These are phyloP conservation scores for Druceiella hillmani DNA, from an alignment of 2,888 invertebrate genomes.

Conservation along the genomic window DNA sequence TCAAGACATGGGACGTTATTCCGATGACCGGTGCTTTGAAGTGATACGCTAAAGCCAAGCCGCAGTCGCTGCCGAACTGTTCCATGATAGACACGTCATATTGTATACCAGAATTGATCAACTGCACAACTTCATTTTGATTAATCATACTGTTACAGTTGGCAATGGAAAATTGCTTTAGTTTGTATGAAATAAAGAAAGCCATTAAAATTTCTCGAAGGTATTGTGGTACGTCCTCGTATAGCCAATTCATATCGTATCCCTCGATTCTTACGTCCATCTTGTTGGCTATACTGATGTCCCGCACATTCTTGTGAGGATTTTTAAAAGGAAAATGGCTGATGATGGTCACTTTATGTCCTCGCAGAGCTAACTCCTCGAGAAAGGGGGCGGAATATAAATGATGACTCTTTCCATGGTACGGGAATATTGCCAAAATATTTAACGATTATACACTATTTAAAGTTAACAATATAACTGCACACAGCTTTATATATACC, in stretches of 20 bases:
- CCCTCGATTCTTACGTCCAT: no score
- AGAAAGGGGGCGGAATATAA: slow-evolving; percentile 55
- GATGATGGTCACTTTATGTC: slow-evolving; percentile 59
- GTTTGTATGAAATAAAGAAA: slow-evolving; percentile 19
- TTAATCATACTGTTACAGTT: slow-evolving; percentile 26
- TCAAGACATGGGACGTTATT: slow-evolving; percentile 45
- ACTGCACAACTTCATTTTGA: slow-evolving; percentile 24
- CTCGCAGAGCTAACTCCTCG: slow-evolving; percentile 49
- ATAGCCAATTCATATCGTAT: slow-evolving; percentile 20
- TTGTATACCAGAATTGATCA: slow-evolving; percentile 28
- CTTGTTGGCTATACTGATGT: no score
- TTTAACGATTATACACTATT: no score
- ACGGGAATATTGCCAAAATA: no score
- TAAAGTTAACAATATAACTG: no score
- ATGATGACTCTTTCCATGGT: slow-evolving; percentile 60
- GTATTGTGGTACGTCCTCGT: slow-evolving; percentile 16
- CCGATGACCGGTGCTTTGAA: slow-evolving; percentile 49
- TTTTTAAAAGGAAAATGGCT: slow-evolving; percentile 51
- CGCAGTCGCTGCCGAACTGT: slow-evolving; percentile 52
- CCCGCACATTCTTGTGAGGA: slow-evolving; percentile 46
- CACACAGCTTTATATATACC: no score
- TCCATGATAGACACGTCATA: slow-evolving; percentile 54
- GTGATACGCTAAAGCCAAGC: slow-evolving; percentile 48
- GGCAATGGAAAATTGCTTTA: slow-evolving; percentile 25
- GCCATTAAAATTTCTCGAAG: slow-evolving; percentile 21